phyloP scores from a whole-genome alignment of 2,888 invertebrate genomes.

The Mycalesis mineus region DNA sequence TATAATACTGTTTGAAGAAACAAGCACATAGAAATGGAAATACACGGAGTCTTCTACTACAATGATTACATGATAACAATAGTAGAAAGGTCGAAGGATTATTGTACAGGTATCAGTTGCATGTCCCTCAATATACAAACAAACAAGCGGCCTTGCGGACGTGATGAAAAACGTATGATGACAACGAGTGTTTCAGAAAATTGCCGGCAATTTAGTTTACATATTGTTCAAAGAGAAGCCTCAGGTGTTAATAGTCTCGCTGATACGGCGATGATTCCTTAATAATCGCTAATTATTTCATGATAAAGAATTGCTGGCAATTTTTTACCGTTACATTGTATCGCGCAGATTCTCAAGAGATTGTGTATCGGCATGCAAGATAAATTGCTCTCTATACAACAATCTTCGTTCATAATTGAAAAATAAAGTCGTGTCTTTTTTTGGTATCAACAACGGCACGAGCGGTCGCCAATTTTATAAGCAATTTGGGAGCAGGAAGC shows the following conservation, averaged over 20 bases:
- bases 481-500: constrained; percentile 70
- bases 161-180: no score
- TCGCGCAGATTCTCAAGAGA: constrained; percentile 14
- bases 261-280: not conserved
- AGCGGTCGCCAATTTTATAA: constrained; percentile 71
- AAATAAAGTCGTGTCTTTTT: constrained; percentile 56
- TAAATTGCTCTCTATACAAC: constrained; percentile 47
- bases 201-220: no score
- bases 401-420: constrained; percentile 64
- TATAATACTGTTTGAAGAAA: no score
- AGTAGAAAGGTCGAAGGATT: no score
- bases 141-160: no score
- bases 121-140: no score
- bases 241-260: not conserved
- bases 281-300: constrained; percentile 18
- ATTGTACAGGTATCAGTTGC: no score
- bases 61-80: no score
- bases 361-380: constrained; percentile 21
- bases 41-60: no score
- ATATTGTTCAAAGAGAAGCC: not conserved
- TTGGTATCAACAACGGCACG: constrained; percentile 61
- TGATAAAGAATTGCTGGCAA: constrained; percentile 13
- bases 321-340: constrained; percentile 22
- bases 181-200: no score
- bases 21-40: no score